Conservation (phyloP, 2,888 invertebrate species). For the Dimorphilus gyrociliatus region DNA sequence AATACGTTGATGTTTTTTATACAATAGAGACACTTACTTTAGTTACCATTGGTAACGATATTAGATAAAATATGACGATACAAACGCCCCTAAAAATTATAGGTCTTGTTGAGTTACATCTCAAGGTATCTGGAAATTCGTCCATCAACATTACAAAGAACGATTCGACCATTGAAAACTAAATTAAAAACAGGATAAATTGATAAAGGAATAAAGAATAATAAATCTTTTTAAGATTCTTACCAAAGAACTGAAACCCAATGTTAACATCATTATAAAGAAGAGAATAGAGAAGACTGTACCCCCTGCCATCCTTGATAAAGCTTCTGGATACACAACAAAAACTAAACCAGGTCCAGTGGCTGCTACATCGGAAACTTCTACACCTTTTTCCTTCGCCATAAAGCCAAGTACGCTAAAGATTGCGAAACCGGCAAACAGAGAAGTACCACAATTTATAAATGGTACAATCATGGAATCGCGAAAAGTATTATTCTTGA, state of each 20-base stretch:
- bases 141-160: slow-evolving; percentile 12
- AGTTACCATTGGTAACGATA: slow-evolving; percentile 15
- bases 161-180: slow-evolving; percentile 15
- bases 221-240: slow-evolving; percentile 13
- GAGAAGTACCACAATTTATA: slow-evolving; percentile 19
- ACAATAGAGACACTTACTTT: slow-evolving; percentile 9
- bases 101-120: slow-evolving; percentile 9
- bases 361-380: slow-evolving; percentile 16
- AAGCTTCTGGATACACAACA: slow-evolving; percentile 37
- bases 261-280: slow-evolving; percentile 36
- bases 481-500: slow-evolving; percentile 21
- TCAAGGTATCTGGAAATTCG: slow-evolving; percentile 10
- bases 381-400: slow-evolving; percentile 12
- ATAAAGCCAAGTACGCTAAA: slow-evolving; percentile 43
- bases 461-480: slow-evolving; percentile 20
- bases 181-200: slow-evolving; percentile 1
- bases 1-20: background rate
- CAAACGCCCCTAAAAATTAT: slow-evolving; percentile 11
- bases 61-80: slow-evolving; percentile 11
- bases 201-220: background rate
- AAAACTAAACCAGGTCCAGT: slow-evolving; percentile 33
- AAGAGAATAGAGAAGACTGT: slow-evolving; percentile 36
- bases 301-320: slow-evolving; percentile 32
- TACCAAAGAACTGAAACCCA: slow-evolving; percentile 37
- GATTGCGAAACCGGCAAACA: slow-evolving; percentile 23